Evolutionary conservation across 2,113 vertebrate species (phyloP).

Genomic region (Setophaga kirtlandii): DNA sequence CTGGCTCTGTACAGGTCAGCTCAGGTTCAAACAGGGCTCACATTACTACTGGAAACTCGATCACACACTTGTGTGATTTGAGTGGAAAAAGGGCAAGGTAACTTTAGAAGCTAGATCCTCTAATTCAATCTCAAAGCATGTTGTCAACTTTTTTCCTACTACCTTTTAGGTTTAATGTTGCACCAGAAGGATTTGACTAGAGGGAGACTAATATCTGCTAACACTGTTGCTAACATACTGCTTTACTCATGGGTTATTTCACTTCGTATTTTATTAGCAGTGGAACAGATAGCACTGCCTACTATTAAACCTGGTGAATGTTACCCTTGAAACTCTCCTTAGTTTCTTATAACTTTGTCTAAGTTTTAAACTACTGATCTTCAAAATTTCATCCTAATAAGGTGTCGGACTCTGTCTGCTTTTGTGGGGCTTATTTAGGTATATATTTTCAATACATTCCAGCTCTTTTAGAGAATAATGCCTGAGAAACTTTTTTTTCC

Average conservation of each 20-base stretch:
- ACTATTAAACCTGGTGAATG: background rate
- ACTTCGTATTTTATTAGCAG: slow-evolving; percentile 23
- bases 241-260: slow-evolving; percentile 30
- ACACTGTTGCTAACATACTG: background rate
- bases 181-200: background rate
- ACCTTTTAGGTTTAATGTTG: background rate
- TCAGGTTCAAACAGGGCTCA: background rate
- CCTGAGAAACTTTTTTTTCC: background rate
- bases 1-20: background rate
- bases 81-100: background rate
- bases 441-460: background rate
- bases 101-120: background rate
- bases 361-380: background rate
- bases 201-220: background rate
- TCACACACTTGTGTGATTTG: background rate
- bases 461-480: background rate
- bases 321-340: slow-evolving; percentile 18
- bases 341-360: background rate
- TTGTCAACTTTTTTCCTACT: background rate
- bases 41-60: background rate
- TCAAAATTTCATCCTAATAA: background rate
- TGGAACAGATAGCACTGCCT: background rate
- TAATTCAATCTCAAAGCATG: slow-evolving; percentile 20
- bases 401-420: background rate
- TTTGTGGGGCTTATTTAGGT: background rate